These are phyloP conservation scores for Diabrotica undecimpunctata DNA, from an alignment of 1,140 invertebrate species.

Conservation along the genomic window DNA sequence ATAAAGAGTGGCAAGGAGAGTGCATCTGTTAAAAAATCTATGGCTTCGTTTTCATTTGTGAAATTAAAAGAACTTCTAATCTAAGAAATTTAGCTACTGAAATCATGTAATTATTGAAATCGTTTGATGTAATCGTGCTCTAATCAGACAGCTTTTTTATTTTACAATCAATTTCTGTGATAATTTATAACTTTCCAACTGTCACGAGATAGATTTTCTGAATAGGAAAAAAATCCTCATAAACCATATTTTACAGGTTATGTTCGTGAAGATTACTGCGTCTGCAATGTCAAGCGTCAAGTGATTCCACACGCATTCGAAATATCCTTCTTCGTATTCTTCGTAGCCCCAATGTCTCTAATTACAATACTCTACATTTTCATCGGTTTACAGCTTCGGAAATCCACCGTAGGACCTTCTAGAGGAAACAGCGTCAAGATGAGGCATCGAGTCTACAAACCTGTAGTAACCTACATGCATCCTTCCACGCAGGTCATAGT, in stretches of 20 bases:
- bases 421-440: conserved; percentile 38
- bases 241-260: conserved; percentile 52
- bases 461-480: conserved; percentile 2
- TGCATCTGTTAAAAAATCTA: no score
- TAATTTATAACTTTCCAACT: no score
- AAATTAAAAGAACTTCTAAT: no score
- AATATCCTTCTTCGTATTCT: conserved; percentile 71
- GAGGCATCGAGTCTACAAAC: conserved; percentile 27
- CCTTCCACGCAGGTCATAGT: conserved; percentile 23
- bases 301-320: conserved; percentile 62
- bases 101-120: no score
- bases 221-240: no score
- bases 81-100: no score
- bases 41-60: no score
- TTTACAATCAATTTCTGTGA: no score
- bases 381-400: conserved; percentile 64
- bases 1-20: no score
- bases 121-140: no score
- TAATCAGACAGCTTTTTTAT: no score
- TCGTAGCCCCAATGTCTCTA: conserved; percentile 72
- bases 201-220: no score
- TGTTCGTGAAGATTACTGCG: conserved; percentile 49
- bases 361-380: conserved; percentile 69
- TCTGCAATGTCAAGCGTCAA: conserved; percentile 45
- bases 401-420: conserved; percentile 44